These are phyloP conservation scores for Drosophila borborema DNA, from an alignment of 2,888 invertebrate genomes.

Conservation along the genomic window DNA sequence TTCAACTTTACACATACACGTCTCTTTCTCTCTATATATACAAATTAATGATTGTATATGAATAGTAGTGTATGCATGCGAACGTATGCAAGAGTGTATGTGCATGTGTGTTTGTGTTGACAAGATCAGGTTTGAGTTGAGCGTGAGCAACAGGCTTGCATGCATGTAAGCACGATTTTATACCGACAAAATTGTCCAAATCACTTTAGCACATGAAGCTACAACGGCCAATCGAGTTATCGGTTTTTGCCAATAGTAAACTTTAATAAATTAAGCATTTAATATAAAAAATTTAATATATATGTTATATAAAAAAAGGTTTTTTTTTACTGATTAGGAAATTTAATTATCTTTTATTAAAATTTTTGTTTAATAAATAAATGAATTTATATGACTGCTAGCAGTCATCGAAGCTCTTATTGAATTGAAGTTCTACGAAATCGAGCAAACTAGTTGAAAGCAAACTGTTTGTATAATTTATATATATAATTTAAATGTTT, in stretches of 20 bases:
- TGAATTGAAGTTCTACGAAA: background rate
- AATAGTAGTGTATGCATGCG: conserved; percentile 28
- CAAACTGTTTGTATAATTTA: too few relatives aligned
- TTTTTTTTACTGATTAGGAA: background rate
- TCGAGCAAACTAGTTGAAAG: background rate
- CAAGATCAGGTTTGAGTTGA: conserved; percentile 54
- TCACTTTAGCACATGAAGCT: conserved; percentile 13
- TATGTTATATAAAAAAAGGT: background rate
- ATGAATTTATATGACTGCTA: background rate
- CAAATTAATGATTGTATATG: conserved; percentile 38
- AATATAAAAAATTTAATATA: background rate
- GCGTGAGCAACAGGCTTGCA: conserved; percentile 61
- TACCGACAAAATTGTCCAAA: conserved; percentile 48
- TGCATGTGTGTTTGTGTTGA: conserved; percentile 33
- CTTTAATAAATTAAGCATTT: background rate
- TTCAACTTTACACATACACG: conserved; percentile 51
- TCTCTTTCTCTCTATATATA: conserved; percentile 16
- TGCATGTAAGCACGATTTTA: conserved; percentile 49
- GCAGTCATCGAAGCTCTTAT: background rate
- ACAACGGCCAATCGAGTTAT: background rate
- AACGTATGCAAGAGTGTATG: conserved; percentile 19
- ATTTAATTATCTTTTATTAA: background rate
- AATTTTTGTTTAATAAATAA: too few relatives aligned
- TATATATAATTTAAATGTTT: background rate
- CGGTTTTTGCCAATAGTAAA: background rate